A percentile compares a stretch with the other conserved stretches of the same genome.
Evolutionary conservation across 1,140 invertebrate species (phyloP).

Genomic region (Teleopsis dalmanni): DNA sequence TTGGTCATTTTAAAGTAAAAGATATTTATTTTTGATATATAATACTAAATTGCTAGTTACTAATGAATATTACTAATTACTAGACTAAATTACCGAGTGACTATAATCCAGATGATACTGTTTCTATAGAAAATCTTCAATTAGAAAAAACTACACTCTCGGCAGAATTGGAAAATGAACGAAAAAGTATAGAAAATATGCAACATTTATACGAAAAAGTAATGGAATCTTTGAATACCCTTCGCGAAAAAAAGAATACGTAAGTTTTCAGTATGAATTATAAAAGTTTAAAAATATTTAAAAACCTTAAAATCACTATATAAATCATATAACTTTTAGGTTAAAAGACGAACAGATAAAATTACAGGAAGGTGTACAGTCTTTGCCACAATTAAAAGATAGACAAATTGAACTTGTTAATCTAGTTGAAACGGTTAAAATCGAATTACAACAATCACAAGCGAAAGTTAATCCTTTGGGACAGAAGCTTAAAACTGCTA

Average conservation of each 20-base stretch:
- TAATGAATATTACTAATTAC: too few species aligned
- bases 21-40: too few species aligned
- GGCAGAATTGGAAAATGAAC: slow-evolving; percentile 25
- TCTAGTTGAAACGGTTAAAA: slow-evolving; percentile 42
- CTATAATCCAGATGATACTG: slow-evolving; percentile 23
- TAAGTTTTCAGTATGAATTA: slow-evolving; percentile 21
- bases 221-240: slow-evolving; percentile 35
- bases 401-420: slow-evolving; percentile 19
- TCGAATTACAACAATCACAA: slow-evolving; percentile 32
- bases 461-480: slow-evolving; percentile 44
- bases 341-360: slow-evolving; percentile 30
- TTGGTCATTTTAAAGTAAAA: too few species aligned
- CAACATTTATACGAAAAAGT: slow-evolving; percentile 49
- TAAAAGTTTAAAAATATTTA: neutral
- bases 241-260: slow-evolving; percentile 23
- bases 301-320: neutral
- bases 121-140: slow-evolving; percentile 30
- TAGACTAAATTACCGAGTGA: slow-evolving; percentile 31
- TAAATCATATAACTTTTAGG: neutral
- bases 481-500: slow-evolving; percentile 36
- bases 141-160: slow-evolving; percentile 28
- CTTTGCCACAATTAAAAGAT: slow-evolving; percentile 36
- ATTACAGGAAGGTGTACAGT: slow-evolving; percentile 42
- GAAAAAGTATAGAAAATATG: slow-evolving; percentile 45
- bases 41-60: too few species aligned